These are phyloP conservation scores for Blastomussa wellsi DNA, from an alignment of 92 coral and sea anemone genomes.

Conservation along the genomic window DNA sequence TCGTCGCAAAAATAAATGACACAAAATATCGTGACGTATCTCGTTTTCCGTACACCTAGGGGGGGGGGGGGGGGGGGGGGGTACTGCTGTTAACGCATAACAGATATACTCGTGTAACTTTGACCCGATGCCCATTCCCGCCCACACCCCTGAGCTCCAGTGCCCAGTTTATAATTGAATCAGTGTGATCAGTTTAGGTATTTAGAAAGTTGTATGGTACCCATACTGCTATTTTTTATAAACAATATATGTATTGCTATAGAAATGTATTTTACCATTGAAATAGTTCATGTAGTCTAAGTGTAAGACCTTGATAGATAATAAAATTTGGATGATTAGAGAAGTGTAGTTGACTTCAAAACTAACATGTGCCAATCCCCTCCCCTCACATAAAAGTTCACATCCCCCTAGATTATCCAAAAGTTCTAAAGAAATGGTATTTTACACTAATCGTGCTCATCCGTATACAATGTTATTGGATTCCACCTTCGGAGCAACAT, in stretches of 20 bases:
- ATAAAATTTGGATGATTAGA: neutral
- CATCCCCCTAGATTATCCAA: too few species aligned
- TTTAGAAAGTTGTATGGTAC: neutral
- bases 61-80: too few species aligned
- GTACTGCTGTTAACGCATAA: too few species aligned
- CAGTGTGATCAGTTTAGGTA: neutral
- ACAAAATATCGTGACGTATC: too few species aligned
- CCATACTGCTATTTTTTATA: constrained; percentile 11
- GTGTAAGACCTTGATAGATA: neutral
- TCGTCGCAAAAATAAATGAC: too few species aligned
- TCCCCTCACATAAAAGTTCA: neutral
- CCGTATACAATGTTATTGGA: too few species aligned
- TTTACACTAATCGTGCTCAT: too few species aligned
- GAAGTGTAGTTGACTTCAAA: neutral
- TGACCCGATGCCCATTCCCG: too few species aligned
- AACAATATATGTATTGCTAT: neutral
- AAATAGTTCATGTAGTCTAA: neutral
- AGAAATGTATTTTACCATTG: constrained; percentile 12
- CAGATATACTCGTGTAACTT: too few species aligned
- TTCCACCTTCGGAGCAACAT: too few species aligned
- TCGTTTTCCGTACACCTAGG: too few species aligned
- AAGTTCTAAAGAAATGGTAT: too few species aligned
- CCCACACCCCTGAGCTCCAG: neutral
- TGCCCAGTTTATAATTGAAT: neutral
- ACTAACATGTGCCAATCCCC: neutral